phyloP scores from a whole-genome alignment of 2,113 vertebrate species.

The Vombatus ursinus region DNA sequence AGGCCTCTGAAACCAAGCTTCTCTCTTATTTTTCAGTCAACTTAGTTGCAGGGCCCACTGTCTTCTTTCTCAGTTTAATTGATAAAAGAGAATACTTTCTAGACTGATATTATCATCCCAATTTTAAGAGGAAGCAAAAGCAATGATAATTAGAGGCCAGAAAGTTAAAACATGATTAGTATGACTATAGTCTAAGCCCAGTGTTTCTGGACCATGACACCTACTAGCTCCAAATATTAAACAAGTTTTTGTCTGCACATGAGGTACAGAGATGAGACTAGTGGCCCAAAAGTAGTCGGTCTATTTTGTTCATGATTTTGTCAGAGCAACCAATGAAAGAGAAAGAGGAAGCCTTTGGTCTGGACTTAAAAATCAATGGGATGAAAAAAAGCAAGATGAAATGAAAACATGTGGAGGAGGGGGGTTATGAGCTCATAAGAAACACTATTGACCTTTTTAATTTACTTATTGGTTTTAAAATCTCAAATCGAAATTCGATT shows the following conservation, averaged over 20 bases:
- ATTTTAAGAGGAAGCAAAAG: background rate
- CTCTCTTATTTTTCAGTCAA: background rate
- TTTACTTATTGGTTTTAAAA: background rate
- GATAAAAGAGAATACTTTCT: background rate
- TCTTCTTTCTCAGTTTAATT: background rate
- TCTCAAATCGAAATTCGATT: background rate
- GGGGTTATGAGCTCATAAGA: background rate
- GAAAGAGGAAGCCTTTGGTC: background rate
- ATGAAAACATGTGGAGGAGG: background rate
- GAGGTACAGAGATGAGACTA: background rate
- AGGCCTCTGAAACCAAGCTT: too few relatives aligned
- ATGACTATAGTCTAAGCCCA: background rate
- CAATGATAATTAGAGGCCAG: accelerated
- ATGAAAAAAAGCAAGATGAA: background rate
- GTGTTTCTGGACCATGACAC: accelerated
- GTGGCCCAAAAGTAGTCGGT: accelerated
- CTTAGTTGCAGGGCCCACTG: background rate
- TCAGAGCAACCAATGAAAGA: background rate
- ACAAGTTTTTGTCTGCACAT: accelerated
- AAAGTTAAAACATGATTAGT: accelerated
- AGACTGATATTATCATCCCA: background rate
- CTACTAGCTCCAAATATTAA: accelerated
- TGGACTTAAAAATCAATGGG: background rate
- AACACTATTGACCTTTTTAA: background rate
- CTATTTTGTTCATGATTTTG: background rate